Evolutionary conservation across 2,797 vertebrate genomes (phyloP).

Genomic region (Balearica regulorum): DNA sequence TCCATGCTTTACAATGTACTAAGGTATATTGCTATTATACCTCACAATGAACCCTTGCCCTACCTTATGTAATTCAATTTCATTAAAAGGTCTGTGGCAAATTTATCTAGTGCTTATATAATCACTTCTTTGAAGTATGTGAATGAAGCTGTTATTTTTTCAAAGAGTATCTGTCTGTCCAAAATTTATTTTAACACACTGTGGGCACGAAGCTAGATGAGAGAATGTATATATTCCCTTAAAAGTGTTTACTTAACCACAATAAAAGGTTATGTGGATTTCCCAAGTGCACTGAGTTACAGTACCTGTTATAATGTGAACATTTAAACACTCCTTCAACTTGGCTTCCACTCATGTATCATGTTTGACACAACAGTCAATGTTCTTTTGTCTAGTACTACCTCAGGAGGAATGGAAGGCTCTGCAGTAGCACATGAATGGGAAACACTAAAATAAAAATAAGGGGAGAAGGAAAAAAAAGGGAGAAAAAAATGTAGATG

Average conservation of each 20-base stretch:
- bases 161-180: constrained; percentile 61
- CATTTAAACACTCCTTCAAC: constrained; percentile 76
- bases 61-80: constrained; percentile 51
- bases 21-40: neutral
- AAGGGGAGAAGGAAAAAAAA: neutral
- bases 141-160: constrained; percentile 66
- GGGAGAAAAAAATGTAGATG: neutral
- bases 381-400: constrained; percentile 61
- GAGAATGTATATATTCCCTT: constrained; percentile 67
- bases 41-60: constrained; percentile 1
- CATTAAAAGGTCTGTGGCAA: constrained; percentile 49
- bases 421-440: constrained; percentile 49
- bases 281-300: constrained; percentile 67
- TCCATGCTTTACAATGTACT: neutral
- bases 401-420: constrained; percentile 42
- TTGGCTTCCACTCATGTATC: constrained; percentile 71
- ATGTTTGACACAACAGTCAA: constrained; percentile 71
- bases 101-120: constrained; percentile 52
- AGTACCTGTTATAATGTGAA: constrained; percentile 75
- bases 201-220: constrained; percentile 62
- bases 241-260: constrained; percentile 78
- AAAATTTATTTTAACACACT: constrained; percentile 69
- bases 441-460: constrained; percentile 13
- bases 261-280: constrained; percentile 74
- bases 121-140: constrained; percentile 64